A percentile compares a stretch with the other conserved stretches of the same genome.
Conservation (phyloP, 2,888 invertebrate species). For the Fissipunctia ypsillon region DNA sequence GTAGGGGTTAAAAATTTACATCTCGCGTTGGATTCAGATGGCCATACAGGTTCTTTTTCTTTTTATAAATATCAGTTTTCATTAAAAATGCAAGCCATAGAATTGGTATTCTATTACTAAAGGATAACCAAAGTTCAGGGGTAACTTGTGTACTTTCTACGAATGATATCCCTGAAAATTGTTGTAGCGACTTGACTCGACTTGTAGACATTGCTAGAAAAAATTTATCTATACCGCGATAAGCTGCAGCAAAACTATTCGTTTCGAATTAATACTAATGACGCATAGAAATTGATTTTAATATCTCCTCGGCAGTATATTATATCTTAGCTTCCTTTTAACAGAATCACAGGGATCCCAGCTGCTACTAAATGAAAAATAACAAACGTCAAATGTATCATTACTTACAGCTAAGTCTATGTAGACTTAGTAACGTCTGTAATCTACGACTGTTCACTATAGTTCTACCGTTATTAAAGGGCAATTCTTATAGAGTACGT, state of each 20-base stretch:
- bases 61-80: constrained; percentile 33
- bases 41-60: constrained; percentile 17
- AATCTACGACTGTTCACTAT: constrained; percentile 87
- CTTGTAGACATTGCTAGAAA: constrained; percentile 5
- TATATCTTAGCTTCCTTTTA: constrained; percentile 9
- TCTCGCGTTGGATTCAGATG: constrained; percentile 44
- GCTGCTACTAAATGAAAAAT: constrained; percentile 75
- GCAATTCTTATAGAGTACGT: constrained; percentile 86
- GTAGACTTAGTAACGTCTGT: constrained; percentile 82
- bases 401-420: constrained; percentile 89
- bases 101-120: constrained; percentile 3
- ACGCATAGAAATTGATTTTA: constrained; percentile 29
- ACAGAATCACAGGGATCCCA: constrained; percentile 54
- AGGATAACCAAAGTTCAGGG: not conserved
- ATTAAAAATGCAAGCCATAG: constrained; percentile 19
- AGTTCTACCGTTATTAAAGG: constrained; percentile 87
- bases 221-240: constrained; percentile 6
- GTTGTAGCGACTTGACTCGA: not conserved
- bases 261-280: constrained; percentile 34
- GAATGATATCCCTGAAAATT: not conserved
- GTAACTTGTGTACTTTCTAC: not conserved
- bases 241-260: constrained; percentile 12
- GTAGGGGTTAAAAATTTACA: constrained; percentile 55
- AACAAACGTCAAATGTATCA: constrained; percentile 84
- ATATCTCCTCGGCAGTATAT: constrained; percentile 17